Evolutionary conservation across 2,113 vertebrate genomes (phyloP).

Genomic region (Pardalotus punctatus): DNA sequence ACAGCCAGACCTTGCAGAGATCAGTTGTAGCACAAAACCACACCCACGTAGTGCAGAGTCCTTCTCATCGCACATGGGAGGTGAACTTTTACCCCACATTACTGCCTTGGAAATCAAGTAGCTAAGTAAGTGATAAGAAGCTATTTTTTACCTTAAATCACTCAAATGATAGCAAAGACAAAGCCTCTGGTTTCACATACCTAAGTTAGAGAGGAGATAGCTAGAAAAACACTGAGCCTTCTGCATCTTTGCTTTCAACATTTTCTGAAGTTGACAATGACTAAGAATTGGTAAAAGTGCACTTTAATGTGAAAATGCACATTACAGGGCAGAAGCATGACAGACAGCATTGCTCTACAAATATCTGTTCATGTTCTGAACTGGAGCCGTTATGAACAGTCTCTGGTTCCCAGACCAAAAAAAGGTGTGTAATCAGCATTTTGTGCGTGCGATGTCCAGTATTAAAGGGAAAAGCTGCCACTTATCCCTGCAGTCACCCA

Average conservation of each 20-base stretch:
- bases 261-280: not conserved
- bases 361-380: not conserved
- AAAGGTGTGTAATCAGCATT: not conserved
- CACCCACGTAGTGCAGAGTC: not conserved
- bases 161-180: not conserved
- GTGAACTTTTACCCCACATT: conserved; percentile 20
- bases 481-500: not conserved
- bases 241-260: fast-evolving
- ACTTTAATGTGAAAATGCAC: not conserved
- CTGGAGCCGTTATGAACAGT: not conserved
- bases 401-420: not conserved
- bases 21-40: not conserved
- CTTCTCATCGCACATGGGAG: not conserved
- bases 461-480: not conserved
- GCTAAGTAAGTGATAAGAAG: not conserved
- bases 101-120: not conserved
- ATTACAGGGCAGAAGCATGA: not conserved
- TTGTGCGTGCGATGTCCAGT: fast-evolving
- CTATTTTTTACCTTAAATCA: not conserved
- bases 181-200: not conserved
- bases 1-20: not conserved
- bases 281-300: not conserved
- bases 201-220: not conserved
- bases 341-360: not conserved
- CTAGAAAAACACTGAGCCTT: fast-evolving